Base-by-base conservation (phyloP, 2,888 invertebrate genomes). In the Dolichomitus sp. region DNA sequence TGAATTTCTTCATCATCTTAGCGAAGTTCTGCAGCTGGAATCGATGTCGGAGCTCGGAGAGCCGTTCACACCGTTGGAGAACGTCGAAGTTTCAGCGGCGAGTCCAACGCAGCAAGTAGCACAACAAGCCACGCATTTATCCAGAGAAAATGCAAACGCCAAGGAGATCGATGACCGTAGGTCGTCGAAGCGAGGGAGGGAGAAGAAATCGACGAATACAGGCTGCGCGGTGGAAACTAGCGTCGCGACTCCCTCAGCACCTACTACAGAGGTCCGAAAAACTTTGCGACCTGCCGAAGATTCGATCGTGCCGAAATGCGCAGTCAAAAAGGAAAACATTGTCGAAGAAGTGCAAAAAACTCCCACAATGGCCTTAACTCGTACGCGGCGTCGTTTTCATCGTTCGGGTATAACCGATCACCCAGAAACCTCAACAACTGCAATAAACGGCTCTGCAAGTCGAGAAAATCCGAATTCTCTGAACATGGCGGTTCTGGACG, bases 1-100 rank as follows among this genome's bases (percentile, higher is more conserved):
- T 2, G 93, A 95, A 77, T 95, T 96, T 5, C 95, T 96, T 90
- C 95, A 95, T 69, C 95, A 95, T 90, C 91, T 96, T 0, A 95
- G 94, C 82, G 95, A 95, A 90, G 95, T 95, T 37, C 90, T 96
- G 30, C 95, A 95, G 84, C 83, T 93, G 1, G 92, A 93, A 4
- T 84, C 88, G 6, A 66, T 87, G 82, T 84, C 88, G 0, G 73
- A 74, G n/a, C 66, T 66, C 33, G 80, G 76, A 1, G 33, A n/a
- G 7, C 11, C 37, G 1, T 23, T 30, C 4, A 50, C 52, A 9
- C 54, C 50, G 17, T 80, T 83, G 6, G 70, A 81, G 37, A 27
- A 4, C 17, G 61, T 40, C n/a, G 33, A 61, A 37, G 7, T 11
- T 6, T 2, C 61, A 11, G 7, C 9, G 2, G 9, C 61, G 19